phyloP scores from a whole-genome alignment of 2,888 invertebrate species.

The Tachina grossa region DNA sequence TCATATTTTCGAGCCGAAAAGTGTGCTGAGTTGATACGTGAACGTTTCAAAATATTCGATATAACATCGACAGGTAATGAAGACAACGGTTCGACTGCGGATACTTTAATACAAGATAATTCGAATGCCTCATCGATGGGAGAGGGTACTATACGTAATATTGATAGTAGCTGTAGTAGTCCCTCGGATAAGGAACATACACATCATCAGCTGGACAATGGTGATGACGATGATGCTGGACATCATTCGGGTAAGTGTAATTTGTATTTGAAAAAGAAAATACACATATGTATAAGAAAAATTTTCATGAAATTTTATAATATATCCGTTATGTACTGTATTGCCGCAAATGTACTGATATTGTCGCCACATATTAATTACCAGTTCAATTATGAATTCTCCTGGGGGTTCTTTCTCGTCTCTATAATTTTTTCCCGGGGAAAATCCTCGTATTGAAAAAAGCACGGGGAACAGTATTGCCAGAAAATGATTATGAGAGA shows the following conservation, averaged over 20 bases:
- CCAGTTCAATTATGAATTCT: too few relatives aligned
- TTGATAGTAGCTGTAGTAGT: constrained; percentile 68
- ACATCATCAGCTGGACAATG: constrained; percentile 48
- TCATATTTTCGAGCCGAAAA: constrained; percentile 81
- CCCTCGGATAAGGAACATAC: constrained; percentile 64
- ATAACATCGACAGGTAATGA: constrained; percentile 64
- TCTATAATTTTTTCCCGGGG: too few relatives aligned
- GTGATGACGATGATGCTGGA: constrained; percentile 86
- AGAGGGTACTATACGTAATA: constrained; percentile 66
- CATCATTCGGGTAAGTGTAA: constrained; percentile 87
- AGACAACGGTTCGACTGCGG: constrained; percentile 44
- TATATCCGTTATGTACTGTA: too few relatives aligned
- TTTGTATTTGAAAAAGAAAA: neutral
- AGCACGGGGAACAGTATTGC: too few relatives aligned
- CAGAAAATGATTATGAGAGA: too few relatives aligned
- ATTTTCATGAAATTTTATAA: too few relatives aligned
- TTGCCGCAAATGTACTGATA: too few relatives aligned
- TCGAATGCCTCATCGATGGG: constrained; percentile 51
- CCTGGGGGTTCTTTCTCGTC: too few relatives aligned
- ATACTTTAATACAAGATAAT: constrained; percentile 61
- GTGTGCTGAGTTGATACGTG: constrained; percentile 80
- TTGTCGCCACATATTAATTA: too few relatives aligned
- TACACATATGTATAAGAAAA: too few relatives aligned
- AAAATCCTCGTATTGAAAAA: too few relatives aligned
- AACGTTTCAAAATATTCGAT: constrained; percentile 81